Conservation (phyloP, 2,797 vertebrate species). For the Sebastes jordani region DNA sequence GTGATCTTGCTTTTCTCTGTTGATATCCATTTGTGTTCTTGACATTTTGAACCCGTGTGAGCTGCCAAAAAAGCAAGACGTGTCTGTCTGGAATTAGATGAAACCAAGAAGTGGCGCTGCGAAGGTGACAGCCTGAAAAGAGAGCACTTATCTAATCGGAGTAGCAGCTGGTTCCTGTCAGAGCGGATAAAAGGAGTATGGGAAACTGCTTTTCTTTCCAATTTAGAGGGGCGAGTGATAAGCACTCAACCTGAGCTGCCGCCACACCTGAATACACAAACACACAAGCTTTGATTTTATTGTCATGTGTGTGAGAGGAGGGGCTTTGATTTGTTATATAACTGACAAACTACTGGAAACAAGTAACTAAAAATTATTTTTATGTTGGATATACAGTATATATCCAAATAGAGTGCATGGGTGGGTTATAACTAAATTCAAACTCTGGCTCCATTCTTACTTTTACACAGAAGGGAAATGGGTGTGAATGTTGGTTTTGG, state of each 20-base stretch:
- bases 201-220: slow-evolving; percentile 28
- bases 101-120: background rate
- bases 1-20: background rate
- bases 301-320: background rate
- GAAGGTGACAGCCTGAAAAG: slow-evolving; percentile 39
- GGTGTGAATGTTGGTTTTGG: no score
- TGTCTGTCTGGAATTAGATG: background rate
- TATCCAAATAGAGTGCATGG: background rate
- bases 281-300: slow-evolving; percentile 4
- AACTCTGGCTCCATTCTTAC: background rate
- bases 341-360: background rate
- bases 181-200: slow-evolving; percentile 16
- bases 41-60: slow-evolving; percentile 1
- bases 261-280: slow-evolving; percentile 31
- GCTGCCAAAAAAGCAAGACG: background rate
- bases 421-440: background rate
- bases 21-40: background rate
- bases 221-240: slow-evolving; percentile 33
- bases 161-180: slow-evolving; percentile 43
- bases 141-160: slow-evolving; percentile 50
- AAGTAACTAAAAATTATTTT: background rate
- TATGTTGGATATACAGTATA: background rate
- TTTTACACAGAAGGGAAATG: no score
- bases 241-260: background rate
- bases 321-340: background rate